Percentiles rank a stretch among this genome's conserved stretches.
Conservation (phyloP, 2,888 invertebrate genomes). For the Anticlea derivata region DNA sequence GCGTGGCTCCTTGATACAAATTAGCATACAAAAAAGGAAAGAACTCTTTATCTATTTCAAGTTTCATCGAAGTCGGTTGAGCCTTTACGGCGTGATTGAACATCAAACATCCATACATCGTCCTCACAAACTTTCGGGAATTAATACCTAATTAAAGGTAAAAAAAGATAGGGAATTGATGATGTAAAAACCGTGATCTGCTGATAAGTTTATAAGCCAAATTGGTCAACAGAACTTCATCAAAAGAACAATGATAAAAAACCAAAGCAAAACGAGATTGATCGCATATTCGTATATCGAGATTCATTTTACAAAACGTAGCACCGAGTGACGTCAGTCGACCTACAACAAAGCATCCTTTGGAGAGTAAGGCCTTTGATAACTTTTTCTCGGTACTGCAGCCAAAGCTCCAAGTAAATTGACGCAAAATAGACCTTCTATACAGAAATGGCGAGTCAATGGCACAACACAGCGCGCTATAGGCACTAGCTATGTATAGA, state of each 20-base stretch:
- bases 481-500: slow-evolving; percentile 1
- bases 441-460: slow-evolving; percentile 20
- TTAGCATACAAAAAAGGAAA: too few species aligned
- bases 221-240: not conserved
- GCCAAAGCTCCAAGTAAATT: slow-evolving; percentile 29
- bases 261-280: not conserved
- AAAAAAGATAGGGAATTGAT: not conserved
- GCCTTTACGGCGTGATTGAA: too few species aligned
- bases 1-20: too few species aligned
- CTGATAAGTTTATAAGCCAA: not conserved
- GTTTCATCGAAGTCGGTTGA: too few species aligned
- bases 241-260: not conserved
- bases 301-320: slow-evolving; percentile 1
- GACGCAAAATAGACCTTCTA: slow-evolving; percentile 20
- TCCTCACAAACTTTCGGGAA: too few species aligned
- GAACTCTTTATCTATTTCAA: too few species aligned
- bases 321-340: slow-evolving; percentile 29
- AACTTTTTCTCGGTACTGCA: slow-evolving; percentile 30
- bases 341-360: slow-evolving; percentile 36
- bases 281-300: not conserved
- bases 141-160: too few species aligned
- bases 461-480: slow-evolving; percentile 11
- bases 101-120: too few species aligned
- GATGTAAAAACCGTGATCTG: not conserved
- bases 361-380: slow-evolving; percentile 36